A percentile compares a stretch with the other conserved stretches of the same genome.
Evolutionary conservation across 2,888 invertebrate genomes (phyloP).

Genomic region (Aphidius colemani): DNA sequence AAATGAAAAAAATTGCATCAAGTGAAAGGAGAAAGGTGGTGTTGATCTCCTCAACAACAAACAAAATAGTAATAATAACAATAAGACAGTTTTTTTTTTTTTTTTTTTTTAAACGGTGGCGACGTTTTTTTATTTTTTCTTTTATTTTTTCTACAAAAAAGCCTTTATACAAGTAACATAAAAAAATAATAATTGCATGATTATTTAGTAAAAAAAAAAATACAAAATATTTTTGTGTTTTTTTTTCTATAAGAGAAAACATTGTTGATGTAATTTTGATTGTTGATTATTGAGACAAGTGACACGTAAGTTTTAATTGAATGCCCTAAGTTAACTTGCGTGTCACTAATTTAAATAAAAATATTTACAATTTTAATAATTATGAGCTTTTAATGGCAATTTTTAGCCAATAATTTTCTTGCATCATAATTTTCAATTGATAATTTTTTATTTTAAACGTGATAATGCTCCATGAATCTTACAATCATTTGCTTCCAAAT

Average conservation of each 20-base stretch:
- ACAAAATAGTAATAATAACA: constrained; percentile 7
- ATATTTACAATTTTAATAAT: no score
- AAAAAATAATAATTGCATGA: constrained; percentile 49
- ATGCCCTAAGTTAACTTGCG: constrained; percentile 23
- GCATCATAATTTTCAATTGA: neutral
- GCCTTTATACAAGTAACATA: constrained; percentile 60
- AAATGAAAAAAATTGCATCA: constrained; percentile 13
- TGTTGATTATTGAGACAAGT: constrained; percentile 5
- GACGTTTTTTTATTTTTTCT: constrained; percentile 57
- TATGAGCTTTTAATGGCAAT: no score
- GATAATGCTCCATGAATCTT: no score
- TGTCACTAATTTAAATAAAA: constrained; percentile 1
- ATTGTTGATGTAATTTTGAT: constrained; percentile 24
- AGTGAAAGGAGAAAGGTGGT: constrained; percentile 59
- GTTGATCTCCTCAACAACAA: neutral
- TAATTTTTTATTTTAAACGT: no score
- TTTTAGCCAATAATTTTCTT: constrained; percentile 9
- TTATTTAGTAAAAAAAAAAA: constrained; percentile 46
- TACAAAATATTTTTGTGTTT: constrained; percentile 45
- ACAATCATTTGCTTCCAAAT: no score
- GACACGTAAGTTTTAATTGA: constrained; percentile 21
- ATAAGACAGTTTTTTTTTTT: neutral
- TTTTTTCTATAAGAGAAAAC: constrained; percentile 18
- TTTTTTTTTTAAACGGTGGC: constrained; percentile 54
- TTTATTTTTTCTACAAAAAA: constrained; percentile 56